Evolutionary conservation across 2,113 vertebrate genomes (phyloP), one percentile per base, ranked within the genome.

Genomic region (Fregetta grallaria): DNA sequence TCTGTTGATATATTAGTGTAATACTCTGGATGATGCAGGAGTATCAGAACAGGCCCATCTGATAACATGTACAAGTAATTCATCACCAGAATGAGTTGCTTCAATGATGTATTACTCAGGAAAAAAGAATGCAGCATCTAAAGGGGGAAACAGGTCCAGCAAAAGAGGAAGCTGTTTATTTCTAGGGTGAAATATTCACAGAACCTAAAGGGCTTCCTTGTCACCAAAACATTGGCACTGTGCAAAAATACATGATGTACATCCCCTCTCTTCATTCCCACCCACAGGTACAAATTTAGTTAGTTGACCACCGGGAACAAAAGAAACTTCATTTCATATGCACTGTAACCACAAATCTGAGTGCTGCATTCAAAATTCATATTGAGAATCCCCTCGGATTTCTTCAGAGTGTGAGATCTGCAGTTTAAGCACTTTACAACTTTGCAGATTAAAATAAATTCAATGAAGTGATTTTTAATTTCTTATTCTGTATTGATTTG

Each of bases 11-110:
- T 89, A 88, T 95, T 88, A 83, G 87, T 83, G 90, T 45, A 94
- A 91, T 94, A 72, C 92, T 72, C 80, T 36, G 87, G 90, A 94
- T 95, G 94, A 96, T 95, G 92, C 96, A 95, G 88, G 94, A 97
- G 95, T 63, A 94, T 90, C 96, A 92, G 78, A 95, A 79, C 76
- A 66, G 92, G 84, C 90, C 92, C 75, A 86, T 90, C 90, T 95
- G 92, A 88, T 94, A 86, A 66, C 88, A 70, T 44, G 78, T 55
- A 72, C 34, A 7, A 65, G 95, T 65, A 92, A 91, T 95, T 75
- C 77, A 78, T 93, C 95, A 94, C 84, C 92, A 58, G 88, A 66
- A 49, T 32, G 86, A 92, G 95, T 65, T 71, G 91, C 94, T 96
- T 53, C 32, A 7, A 81, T 86, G 68, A 89, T 92, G 80, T 88